These are phyloP conservation scores for Pipistrellus kuhlii DNA, from an alignment of 2,797 vertebrate species.

Conservation along the genomic window DNA sequence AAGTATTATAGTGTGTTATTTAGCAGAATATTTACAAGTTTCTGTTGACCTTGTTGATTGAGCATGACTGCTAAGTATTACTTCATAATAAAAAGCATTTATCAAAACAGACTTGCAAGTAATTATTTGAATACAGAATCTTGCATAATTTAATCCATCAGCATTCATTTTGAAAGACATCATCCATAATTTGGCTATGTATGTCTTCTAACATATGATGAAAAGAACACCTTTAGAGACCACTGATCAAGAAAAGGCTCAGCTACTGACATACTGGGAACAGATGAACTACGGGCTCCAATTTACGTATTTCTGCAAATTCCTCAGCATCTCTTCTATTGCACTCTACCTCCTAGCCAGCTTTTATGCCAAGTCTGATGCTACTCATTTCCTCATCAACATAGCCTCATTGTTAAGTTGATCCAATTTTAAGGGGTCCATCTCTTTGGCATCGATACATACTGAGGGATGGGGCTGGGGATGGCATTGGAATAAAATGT, in stretches of 20 bases:
- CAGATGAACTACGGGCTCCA: slow-evolving; percentile 96
- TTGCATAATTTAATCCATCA: slow-evolving; percentile 53
- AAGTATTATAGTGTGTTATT: slow-evolving; percentile 68
- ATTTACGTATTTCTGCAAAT: slow-evolving; percentile 95
- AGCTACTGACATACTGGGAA: slow-evolving; percentile 96
- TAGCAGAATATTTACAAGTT: slow-evolving; percentile 68
- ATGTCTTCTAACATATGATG: slow-evolving; percentile 94
- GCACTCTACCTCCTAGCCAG: slow-evolving; percentile 95
- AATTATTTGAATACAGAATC: slow-evolving; percentile 77
- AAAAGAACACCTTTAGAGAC: slow-evolving; percentile 97
- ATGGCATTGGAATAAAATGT: slow-evolving; percentile 29
- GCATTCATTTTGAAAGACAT: slow-evolving; percentile 90
- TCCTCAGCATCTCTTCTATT: slow-evolving; percentile 95
- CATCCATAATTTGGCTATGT: slow-evolving; percentile 97
- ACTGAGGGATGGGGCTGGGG: slow-evolving; percentile 85
- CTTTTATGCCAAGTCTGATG: slow-evolving; percentile 96
- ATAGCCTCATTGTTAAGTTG: slow-evolving; percentile 92
- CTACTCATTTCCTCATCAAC: slow-evolving; percentile 94
- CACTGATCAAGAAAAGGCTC: slow-evolving; percentile 95
- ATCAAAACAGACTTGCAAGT: slow-evolving; percentile 73
- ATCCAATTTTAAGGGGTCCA: slow-evolving; percentile 95
- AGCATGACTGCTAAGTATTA: slow-evolving; percentile 78
- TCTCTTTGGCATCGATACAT: slow-evolving; percentile 96
- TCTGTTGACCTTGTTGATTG: slow-evolving; percentile 72
- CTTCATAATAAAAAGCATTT: slow-evolving; percentile 74